Evolutionary conservation across 2,113 vertebrate species (phyloP).

Genomic region (Sclerurus mexicanus): DNA sequence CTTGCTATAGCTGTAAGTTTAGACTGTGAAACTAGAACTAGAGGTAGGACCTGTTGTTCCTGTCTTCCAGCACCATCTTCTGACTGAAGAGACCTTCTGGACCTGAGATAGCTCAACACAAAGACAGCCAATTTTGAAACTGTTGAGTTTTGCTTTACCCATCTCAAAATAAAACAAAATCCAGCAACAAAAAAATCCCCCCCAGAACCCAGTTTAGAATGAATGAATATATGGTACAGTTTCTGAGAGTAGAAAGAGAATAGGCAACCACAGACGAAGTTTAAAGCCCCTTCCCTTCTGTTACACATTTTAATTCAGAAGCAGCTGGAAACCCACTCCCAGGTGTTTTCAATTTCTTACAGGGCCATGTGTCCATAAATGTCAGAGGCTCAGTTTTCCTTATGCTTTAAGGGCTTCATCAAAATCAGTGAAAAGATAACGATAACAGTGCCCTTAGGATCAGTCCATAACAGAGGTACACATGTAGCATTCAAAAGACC

Average conservation of each 20-base stretch:
- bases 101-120: neutral
- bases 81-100: neutral
- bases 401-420: neutral
- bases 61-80: neutral
- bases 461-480: neutral
- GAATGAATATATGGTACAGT: neutral
- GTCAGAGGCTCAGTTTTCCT: neutral
- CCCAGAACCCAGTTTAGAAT: neutral
- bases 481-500: neutral
- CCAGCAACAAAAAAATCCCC: neutral
- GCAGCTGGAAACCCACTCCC: neutral
- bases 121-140: neutral
- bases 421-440: neutral
- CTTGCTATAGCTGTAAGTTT: neutral
- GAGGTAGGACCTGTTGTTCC: neutral
- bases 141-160: neutral
- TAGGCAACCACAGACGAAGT: neutral
- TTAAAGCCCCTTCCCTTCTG: neutral
- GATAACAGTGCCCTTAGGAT: neutral
- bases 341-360: neutral
- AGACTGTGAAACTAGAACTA: neutral
- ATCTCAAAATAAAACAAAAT: neutral
- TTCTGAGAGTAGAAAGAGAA: neutral
- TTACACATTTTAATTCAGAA: neutral
- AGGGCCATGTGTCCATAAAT: neutral